A percentile compares a stretch with the other conserved stretches of the same genome.
Conservation (phyloP, 2,888 invertebrate genomes). For the Chrysotoxum bicinctum region DNA sequence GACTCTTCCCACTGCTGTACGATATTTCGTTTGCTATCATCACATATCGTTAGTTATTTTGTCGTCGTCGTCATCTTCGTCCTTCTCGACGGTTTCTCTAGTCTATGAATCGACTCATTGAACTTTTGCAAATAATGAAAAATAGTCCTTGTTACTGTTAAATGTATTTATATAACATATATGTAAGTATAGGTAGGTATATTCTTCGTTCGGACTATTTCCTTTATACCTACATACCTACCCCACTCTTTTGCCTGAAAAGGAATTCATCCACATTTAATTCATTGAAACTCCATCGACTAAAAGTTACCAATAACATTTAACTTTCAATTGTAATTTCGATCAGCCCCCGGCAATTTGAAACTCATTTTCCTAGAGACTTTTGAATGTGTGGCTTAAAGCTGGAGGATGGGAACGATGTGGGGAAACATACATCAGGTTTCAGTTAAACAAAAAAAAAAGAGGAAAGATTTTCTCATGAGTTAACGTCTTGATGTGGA, state of each 20-base stretch:
- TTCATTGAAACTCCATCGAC: slow-evolving; percentile 71
- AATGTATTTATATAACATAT: background rate
- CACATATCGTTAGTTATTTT: slow-evolving; percentile 52
- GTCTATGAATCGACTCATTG: slow-evolving; percentile 54
- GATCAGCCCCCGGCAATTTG: slow-evolving; percentile 71
- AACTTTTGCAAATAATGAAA: slow-evolving; percentile 67
- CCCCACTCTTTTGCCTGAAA: slow-evolving; percentile 1
- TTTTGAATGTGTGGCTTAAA: slow-evolving; percentile 64
- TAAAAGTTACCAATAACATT: slow-evolving; percentile 75
- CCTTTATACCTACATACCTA: slow-evolving; percentile 37
- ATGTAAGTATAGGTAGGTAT: background rate
- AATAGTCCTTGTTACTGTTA: slow-evolving; percentile 51
- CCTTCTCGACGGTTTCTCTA: slow-evolving; percentile 10
- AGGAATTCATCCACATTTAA: slow-evolving; percentile 58
- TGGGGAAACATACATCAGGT: slow-evolving; percentile 37
- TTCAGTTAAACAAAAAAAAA: background rate
- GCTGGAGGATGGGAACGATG: background rate
- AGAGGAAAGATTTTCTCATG: slow-evolving; percentile 31
- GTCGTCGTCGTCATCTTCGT: slow-evolving; percentile 12
- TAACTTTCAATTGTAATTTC: slow-evolving; percentile 76
- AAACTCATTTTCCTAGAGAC: slow-evolving; percentile 74
- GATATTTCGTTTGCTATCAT: slow-evolving; percentile 63
- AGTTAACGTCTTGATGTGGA: slow-evolving; percentile 41
- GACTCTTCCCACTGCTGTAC: slow-evolving; percentile 26
- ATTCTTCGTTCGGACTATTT: slow-evolving; percentile 45